Evolutionary conservation across 2,113 vertebrate genomes (phyloP).

Genomic region (Xyliphius kryptos): DNA sequence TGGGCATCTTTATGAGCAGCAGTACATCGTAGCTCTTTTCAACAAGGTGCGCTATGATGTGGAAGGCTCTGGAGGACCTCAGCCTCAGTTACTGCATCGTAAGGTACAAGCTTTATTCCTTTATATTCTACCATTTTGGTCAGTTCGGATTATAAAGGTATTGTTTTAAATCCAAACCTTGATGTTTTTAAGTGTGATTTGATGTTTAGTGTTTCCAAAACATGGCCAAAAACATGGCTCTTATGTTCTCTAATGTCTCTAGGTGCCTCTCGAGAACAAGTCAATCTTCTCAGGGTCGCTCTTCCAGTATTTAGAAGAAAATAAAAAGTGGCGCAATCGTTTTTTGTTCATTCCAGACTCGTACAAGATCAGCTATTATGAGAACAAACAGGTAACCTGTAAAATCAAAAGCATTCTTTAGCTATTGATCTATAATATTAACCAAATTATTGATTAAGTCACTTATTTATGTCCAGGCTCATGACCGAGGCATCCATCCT

Average conservation of each 20-base stretch:
- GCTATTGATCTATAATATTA: too few relatives aligned
- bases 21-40: slow-evolving; percentile 84
- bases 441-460: background rate
- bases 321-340: slow-evolving; percentile 88
- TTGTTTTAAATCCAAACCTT: too few relatives aligned
- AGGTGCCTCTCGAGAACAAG: slow-evolving; percentile 76
- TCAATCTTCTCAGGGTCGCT: slow-evolving; percentile 87
- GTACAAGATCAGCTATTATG: slow-evolving; percentile 76
- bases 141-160: too few relatives aligned
- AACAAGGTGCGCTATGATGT: slow-evolving; percentile 86
- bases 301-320: slow-evolving; percentile 89
- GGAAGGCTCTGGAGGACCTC: slow-evolving; percentile 73
- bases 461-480: slow-evolving; percentile 63
- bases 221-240: too few relatives aligned
- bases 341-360: slow-evolving; percentile 82
- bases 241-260: background rate
- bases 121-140: too few relatives aligned
- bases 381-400: slow-evolving; percentile 78
- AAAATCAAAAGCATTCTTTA: background rate
- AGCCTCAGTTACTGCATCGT: slow-evolving; percentile 84
- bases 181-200: background rate
- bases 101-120: slow-evolving; percentile 66
- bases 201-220: background rate
- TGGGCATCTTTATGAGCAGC: slow-evolving; percentile 72
- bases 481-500: slow-evolving; percentile 72